phyloP scores from a whole-genome alignment of 2,113 vertebrate species.

The Cyprinodon tularosa region DNA sequence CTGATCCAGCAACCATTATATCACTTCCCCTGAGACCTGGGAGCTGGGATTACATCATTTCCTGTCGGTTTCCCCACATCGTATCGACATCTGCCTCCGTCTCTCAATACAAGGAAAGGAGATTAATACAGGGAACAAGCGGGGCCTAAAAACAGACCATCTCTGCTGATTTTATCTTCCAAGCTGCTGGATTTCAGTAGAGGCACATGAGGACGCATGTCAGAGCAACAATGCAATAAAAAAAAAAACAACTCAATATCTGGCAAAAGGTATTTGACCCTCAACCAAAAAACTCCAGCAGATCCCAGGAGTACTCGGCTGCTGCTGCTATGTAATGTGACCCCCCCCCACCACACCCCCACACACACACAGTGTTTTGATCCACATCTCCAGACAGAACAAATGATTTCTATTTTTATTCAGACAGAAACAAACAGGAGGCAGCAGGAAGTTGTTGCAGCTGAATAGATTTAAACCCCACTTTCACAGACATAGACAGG shows the following conservation, averaged over 20 bases:
- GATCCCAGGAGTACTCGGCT: too few relatives aligned
- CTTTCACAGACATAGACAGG: too few relatives aligned
- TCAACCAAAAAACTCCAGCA: too few relatives aligned
- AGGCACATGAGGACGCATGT: neutral
- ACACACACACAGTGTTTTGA: neutral
- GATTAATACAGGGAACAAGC: slow-evolving; percentile 13
- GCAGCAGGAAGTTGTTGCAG: slow-evolving; percentile 46
- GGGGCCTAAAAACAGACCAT: neutral
- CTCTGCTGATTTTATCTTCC: neutral
- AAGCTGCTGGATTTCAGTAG: neutral
- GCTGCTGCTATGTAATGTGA: too few relatives aligned
- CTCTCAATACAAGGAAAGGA: slow-evolving; percentile 41
- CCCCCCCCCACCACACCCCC: neutral
- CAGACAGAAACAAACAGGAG: slow-evolving; percentile 43
- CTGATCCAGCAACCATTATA: slow-evolving; percentile 64
- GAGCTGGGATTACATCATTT: slow-evolving; percentile 64
- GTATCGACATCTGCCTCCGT: slow-evolving; percentile 53
- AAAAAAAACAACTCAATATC: too few relatives aligned
- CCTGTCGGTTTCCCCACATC: slow-evolving; percentile 40
- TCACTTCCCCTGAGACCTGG: slow-evolving; percentile 64
- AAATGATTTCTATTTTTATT: slow-evolving; percentile 59
- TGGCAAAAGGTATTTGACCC: too few relatives aligned
- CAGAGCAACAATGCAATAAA: neutral
- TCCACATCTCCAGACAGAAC: slow-evolving; percentile 35
- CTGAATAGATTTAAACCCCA: slow-evolving; percentile 31